These are phyloP conservation scores for Idaea straminata DNA, from an alignment of 2,888 invertebrate genomes.

Conservation along the genomic window DNA sequence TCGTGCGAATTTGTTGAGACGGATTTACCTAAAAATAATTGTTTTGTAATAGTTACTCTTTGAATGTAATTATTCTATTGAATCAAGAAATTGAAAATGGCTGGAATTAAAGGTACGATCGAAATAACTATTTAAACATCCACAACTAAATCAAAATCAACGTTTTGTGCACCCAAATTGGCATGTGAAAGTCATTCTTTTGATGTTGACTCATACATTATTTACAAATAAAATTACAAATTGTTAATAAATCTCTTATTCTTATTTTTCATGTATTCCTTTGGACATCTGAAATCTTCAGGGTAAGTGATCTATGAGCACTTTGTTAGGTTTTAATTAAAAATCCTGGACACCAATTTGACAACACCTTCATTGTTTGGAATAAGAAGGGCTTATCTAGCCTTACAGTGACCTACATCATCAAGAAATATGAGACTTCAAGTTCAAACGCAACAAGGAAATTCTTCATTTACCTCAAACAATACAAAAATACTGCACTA, in stretches of 20 bases:
- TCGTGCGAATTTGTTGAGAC: neutral
- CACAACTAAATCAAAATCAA: neutral
- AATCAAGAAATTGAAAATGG: conserved; percentile 47
- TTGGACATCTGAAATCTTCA: conserved; percentile 24
- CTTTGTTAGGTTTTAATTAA: neutral
- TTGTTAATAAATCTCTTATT: conserved; percentile 27
- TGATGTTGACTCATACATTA: conserved; percentile 59
- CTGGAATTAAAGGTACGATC: conserved; percentile 72
- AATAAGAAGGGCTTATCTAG: neutral
- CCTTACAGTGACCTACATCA: too few species aligned
- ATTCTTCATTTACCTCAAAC: too few species aligned
- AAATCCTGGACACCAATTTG: neutral
- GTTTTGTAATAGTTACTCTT: neutral
- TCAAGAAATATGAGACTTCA: too few species aligned
- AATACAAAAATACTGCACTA: too few species aligned
- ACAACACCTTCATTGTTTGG: neutral
- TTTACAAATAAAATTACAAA: conserved; percentile 53
- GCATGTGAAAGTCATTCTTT: conserved; percentile 33
- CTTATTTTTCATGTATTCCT: conserved; percentile 54
- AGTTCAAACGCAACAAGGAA: too few species aligned
- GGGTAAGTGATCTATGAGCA: conserved; percentile 49
- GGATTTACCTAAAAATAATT: neutral
- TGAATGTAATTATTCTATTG: conserved; percentile 3
- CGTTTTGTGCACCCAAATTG: neutral
- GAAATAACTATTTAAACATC: neutral